Evolutionary conservation across 2,113 vertebrate species (phyloP).

Genomic region (Verasper variegatus): DNA sequence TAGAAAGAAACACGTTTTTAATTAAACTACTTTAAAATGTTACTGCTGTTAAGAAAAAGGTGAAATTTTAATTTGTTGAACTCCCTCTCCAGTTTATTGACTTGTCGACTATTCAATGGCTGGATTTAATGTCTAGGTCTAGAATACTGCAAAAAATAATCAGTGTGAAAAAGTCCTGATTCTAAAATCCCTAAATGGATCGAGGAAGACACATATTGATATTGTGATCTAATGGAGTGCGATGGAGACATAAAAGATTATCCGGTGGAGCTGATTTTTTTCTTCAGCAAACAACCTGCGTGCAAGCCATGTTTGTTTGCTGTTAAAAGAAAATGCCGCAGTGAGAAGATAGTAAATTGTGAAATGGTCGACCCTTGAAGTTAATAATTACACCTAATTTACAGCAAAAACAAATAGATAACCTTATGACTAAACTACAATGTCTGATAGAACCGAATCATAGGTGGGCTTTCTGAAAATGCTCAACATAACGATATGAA

Average conservation of each 20-base stretch:
- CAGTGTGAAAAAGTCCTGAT: background rate
- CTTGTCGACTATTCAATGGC: background rate
- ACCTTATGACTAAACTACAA: slow-evolving; percentile 11
- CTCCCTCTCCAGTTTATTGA: background rate
- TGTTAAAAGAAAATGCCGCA: slow-evolving; percentile 17
- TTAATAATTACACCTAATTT: slow-evolving; percentile 61
- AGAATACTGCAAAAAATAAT: background rate
- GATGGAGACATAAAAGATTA: background rate
- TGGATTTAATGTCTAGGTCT: background rate
- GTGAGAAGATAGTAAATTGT: background rate
- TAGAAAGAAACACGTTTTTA: background rate
- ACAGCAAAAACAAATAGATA: slow-evolving; percentile 25
- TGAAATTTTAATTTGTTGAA: background rate
- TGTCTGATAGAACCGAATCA: slow-evolving; percentile 23
- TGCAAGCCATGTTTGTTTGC: background rate
- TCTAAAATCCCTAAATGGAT: too few species aligned
- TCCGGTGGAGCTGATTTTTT: too few species aligned
- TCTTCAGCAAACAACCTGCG: too few species aligned
- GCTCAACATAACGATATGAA: slow-evolving; percentile 3
- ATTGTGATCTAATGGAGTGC: too few species aligned
- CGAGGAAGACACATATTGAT: too few species aligned
- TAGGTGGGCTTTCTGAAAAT: background rate
- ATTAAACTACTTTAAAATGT: background rate
- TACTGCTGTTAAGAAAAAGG: background rate
- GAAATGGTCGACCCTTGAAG: slow-evolving; percentile 31